These are phyloP conservation scores for Anabacerthia variegaticeps DNA, from an alignment of 2,797 vertebrate genomes.

Conservation along the genomic window DNA sequence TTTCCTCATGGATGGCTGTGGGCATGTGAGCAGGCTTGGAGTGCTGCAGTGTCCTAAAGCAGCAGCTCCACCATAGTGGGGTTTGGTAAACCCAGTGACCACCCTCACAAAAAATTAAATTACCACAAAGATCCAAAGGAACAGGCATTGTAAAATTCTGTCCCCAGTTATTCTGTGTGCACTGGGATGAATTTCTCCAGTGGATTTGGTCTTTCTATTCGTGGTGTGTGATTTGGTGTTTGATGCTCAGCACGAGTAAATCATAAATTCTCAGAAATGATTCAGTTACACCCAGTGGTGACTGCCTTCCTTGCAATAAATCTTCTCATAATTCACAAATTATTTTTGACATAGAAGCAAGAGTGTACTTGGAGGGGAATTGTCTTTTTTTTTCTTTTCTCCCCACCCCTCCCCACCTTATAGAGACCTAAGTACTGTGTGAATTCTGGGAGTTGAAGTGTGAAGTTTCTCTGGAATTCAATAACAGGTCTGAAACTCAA, in stretches of 20 bases:
- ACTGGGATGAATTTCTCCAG: not conserved
- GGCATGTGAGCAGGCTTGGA: not conserved
- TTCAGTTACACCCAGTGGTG: not conserved
- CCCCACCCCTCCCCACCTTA: rapidly evolving
- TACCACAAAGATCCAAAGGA: rapidly evolving
- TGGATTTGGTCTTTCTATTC: not conserved
- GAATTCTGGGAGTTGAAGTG: not conserved
- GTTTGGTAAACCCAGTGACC: not conserved
- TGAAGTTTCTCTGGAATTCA: not conserved
- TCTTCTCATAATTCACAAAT: not conserved
- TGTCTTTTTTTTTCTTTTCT: too few species aligned
- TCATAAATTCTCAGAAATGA: not conserved
- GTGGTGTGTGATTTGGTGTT: not conserved
- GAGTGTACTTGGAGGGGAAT: rapidly evolving
- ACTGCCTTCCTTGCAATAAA: not conserved
- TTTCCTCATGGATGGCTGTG: not conserved
- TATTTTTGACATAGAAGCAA: not conserved
- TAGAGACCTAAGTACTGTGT: not conserved
- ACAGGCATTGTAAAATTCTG: not conserved
- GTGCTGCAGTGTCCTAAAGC: not conserved
- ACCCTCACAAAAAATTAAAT: not conserved
- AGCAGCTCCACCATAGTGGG: not conserved
- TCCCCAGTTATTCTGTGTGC: not conserved
- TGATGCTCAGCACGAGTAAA: not conserved
- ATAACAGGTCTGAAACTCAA: not conserved